Evolutionary conservation across 2,797 vertebrate genomes (phyloP), one percentile per base, ranked within the genome.

Genomic region (Eulemur rubriventer): DNA sequence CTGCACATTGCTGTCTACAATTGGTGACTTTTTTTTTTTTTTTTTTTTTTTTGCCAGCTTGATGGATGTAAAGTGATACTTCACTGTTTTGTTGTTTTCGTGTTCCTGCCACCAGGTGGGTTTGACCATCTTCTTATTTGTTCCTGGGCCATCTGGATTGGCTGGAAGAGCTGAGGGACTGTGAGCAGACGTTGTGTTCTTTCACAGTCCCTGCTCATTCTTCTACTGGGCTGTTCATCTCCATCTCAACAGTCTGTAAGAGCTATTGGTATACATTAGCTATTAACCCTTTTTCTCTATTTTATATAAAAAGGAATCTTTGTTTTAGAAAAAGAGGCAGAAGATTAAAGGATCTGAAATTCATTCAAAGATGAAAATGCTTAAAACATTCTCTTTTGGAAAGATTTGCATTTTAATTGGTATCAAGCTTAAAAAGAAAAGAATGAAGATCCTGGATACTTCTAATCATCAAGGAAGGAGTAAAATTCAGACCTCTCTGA

Each of bases 321-420:
- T 95, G 79, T 92, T 93, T 96, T 75, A 87, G 46, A 59, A 87
- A 69, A 89, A 76, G 26, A 67, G 26, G 14, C 30, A 92, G 55
- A 84, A 79, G 75, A 96, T 95, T 80, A 94, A 97, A 96, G 79
- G 82, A 75, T 75, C 26, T 89, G 93, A 96, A 95, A 79, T 94
- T 81, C 83, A 93, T 78, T 94, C 63, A 91, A 76, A 93, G 76
- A 89, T 22, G n/a, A 89, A 94, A 89, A 89, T 87, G 38, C 79
- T 89, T 75, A 43, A 95, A 96, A 95, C 91, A 70, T 24, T 76
- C 52, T 85, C 43, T 94, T 80, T 48, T n/a, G 41, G 28, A 89
- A 88, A 95, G 82, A 93, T 96, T 94, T 97, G 70, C 89, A 93
- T 96, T 98, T 93, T 93, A 97, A 95, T 96, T 96, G 86, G 63